A percentile compares a stretch with the other conserved stretches of the same genome.
These are phyloP conservation scores for Trichosurus vulpecula DNA, from an alignment of 2,797 vertebrate genomes.

Conservation along the genomic window DNA sequence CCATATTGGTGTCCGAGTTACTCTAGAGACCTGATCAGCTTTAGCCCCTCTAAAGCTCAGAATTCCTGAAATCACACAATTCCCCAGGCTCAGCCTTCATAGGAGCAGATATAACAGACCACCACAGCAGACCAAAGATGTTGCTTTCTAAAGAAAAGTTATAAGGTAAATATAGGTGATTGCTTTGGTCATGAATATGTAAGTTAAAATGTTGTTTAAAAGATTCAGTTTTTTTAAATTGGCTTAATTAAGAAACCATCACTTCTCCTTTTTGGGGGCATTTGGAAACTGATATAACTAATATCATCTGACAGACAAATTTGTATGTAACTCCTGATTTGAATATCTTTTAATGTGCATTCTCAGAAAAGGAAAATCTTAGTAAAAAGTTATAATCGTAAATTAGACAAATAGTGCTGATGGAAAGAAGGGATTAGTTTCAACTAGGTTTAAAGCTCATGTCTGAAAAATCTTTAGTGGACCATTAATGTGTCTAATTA, in stretches of 20 bases:
- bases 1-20: background rate
- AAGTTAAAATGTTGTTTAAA: constrained; percentile 38
- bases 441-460: background rate
- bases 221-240: constrained; percentile 5
- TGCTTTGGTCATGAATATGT: constrained; percentile 38
- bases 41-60: background rate
- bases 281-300: constrained; percentile 41
- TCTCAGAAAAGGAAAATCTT: background rate
- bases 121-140: background rate
- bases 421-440: constrained; percentile 15
- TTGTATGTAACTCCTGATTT: background rate
- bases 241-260: background rate
- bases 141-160: constrained; percentile 20
- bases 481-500: constrained; percentile 44
- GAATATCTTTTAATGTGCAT: background rate
- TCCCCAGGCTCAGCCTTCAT: background rate
- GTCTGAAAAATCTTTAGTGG: background rate
- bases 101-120: background rate
- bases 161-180: background rate
- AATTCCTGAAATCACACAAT: background rate
- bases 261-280: background rate
- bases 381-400: background rate
- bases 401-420: background rate
- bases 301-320: background rate
- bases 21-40: background rate